A percentile compares a stretch with the other conserved stretches of the same genome.
These are phyloP conservation scores for Oncopodura yosiiana DNA, from an alignment of 1,140 invertebrate species.

Conservation along the genomic window DNA sequence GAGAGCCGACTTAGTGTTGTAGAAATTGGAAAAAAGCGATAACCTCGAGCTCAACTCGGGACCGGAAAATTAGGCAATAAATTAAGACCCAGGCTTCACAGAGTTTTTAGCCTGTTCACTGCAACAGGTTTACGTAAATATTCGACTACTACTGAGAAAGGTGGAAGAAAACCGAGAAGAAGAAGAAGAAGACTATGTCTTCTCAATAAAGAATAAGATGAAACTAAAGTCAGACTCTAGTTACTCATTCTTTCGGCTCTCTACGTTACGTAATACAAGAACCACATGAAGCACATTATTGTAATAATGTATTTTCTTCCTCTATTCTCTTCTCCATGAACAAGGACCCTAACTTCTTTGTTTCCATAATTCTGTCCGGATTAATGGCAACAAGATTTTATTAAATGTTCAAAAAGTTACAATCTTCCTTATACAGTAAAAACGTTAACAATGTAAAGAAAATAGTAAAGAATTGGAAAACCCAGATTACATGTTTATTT, in stretches of 20 bases:
- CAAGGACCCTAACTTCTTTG: too few relatives aligned
- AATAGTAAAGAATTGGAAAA: too few relatives aligned
- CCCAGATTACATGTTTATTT: too few relatives aligned
- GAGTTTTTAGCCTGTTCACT: constrained; percentile 21
- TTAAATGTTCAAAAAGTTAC: too few relatives aligned
- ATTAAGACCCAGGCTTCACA: constrained; percentile 22
- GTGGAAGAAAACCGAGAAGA: background rate
- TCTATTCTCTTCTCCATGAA: too few relatives aligned
- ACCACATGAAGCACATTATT: constrained; percentile 5
- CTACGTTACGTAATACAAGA: background rate
- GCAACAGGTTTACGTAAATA: constrained; percentile 30
- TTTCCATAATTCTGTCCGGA: constrained; percentile 8
- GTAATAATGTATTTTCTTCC: too few relatives aligned
- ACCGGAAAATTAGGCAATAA: constrained; percentile 34
- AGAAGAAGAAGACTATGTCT: background rate
- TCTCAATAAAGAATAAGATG: background rate
- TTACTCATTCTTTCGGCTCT: background rate
- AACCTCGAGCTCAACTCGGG: constrained; percentile 27
- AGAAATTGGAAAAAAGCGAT: constrained; percentile 26
- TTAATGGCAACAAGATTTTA: too few relatives aligned
- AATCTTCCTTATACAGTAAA: too few relatives aligned
- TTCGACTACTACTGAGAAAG: background rate
- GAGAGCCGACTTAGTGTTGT: too few relatives aligned
- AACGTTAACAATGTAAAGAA: too few relatives aligned
- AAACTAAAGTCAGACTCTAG: background rate